Base-by-base conservation (phyloP, 2,888 invertebrate species). In the Heliconius aoede region DNA sequence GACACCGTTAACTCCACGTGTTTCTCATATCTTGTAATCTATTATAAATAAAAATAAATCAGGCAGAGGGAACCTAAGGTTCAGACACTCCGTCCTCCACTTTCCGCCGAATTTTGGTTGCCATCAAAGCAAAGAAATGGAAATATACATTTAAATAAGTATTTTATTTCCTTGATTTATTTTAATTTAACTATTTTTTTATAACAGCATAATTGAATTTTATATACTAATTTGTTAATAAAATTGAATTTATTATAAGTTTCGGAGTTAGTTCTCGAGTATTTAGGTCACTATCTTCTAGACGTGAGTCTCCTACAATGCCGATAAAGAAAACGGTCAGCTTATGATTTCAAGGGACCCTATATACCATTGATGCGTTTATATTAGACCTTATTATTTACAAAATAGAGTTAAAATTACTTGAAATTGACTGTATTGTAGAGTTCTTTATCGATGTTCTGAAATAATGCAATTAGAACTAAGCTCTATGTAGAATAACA, bases 301-400 rank as follows among this genome's bases (percentile, higher is more conserved):
- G 74, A 79, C 79, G 79, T 71, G 75, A 79, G 79, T 77, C 79
- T 75, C 77, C 77, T 77, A 58, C 74, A 72, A 74, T 79, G 74
- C 72, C 73, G 78, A 79, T 79, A 79, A 79, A 79, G 79, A 79
- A 79, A 79, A 79, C 76, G 73, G 73, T 72, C 78, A 76, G 78
- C 72, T 28, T 75, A 73, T 72, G 79, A 77, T 77, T 79, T 73
- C 75, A 79, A 79, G 79, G 77, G 79, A 76, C 62, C 62, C 69
- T 78, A 67, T 68, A 76, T 76, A 72, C 61, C 7, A 18, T 28
- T 76, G 67, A 40, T 26, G n/a, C 26, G 64, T n/a, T 24, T 36
- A 8, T 4, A 76, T 28, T 58, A 58, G 11, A 78, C 74, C 55
- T 73, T 81, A 81, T 18, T 0, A 0, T 0, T 0, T 9, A 28